A percentile compares a stretch with the other conserved stretches of the same genome.
phyloP scores from a whole-genome alignment of 2,797 vertebrate species.

The Hyperoplus lanceolatus region DNA sequence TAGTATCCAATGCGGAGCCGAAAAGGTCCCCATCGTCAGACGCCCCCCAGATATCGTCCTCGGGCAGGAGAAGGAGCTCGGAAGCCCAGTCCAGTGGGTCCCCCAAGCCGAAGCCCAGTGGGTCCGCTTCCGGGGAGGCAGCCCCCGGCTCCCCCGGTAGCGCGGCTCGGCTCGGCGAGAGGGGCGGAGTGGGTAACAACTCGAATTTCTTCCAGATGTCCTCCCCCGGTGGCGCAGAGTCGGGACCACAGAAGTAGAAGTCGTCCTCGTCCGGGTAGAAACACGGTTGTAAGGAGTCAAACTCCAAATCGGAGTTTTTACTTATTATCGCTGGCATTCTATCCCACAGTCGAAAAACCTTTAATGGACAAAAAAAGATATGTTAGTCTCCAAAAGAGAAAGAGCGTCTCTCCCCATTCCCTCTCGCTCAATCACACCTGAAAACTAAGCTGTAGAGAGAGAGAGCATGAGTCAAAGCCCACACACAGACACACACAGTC shows the following conservation, averaged over 20 bases:
- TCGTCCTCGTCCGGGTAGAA: slow-evolving; percentile 99
- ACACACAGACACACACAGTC: slow-evolving; percentile 70
- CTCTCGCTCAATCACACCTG: slow-evolving; percentile 63
- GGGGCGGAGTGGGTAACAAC: slow-evolving; percentile 94
- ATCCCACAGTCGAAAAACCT: slow-evolving; percentile 75
- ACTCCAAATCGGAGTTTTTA: slow-evolving; percentile 97
- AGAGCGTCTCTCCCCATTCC: slow-evolving; percentile 26
- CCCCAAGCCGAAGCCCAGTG: slow-evolving; percentile 85
- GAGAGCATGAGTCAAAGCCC: slow-evolving; percentile 64
- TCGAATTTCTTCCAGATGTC: slow-evolving; percentile 99
- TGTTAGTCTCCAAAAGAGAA: slow-evolving; percentile 35
- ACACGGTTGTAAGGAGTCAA: slow-evolving; percentile 97
- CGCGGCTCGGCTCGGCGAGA: slow-evolving; percentile 93
- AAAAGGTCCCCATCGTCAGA: slow-evolving; percentile 87
- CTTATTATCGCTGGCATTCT: slow-evolving; percentile 93
- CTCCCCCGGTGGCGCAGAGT: slow-evolving; percentile 96
- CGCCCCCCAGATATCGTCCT: slow-evolving; percentile 92
- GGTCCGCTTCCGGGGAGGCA: slow-evolving; percentile 74
- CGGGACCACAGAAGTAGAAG: slow-evolving; percentile 97
- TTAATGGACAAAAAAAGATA: slow-evolving; percentile 50
- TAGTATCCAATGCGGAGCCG: slow-evolving; percentile 89
- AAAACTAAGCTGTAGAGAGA: slow-evolving; percentile 44
- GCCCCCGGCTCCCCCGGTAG: slow-evolving; percentile 88
- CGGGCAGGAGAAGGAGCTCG: slow-evolving; percentile 91
- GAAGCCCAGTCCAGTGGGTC: slow-evolving; percentile 94